Base-by-base conservation (phyloP, 1,140 invertebrate species). In the Drosophila setifemur region DNA sequence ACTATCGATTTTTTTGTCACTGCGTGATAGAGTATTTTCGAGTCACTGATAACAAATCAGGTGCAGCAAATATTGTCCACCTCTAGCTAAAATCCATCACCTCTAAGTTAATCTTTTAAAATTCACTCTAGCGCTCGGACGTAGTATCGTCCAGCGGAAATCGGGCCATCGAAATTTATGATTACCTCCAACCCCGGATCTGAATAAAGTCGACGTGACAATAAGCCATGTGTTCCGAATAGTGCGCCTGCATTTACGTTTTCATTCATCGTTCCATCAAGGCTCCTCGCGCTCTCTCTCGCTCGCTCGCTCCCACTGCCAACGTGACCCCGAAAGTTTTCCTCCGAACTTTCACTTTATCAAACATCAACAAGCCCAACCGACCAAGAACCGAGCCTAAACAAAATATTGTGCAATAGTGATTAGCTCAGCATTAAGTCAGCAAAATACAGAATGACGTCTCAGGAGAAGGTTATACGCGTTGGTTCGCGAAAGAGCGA, bases 401-500 rank as follows among this genome's bases (percentile, higher is more conserved):
- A 48, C 28, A 49, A 33, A 39, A 66, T 60, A 79, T 83, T 83
- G 79, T 83, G 79, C 74, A 85, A 83, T 79, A 78, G 21, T 64
- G 12, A 40, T 64, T 60, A 48, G 6, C 47, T 31, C 58, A 55
- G 21, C 16, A 11, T 69, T 49, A 43, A 73, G 31, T 37, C 49
- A 39, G 45, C 35, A 39, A 33, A 54, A 85, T 85, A 43, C 35
- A 39, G 28, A 54, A 85, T 85, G 82, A 69, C 72, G 12, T 45
- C 60, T 9, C 64, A 86, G 21, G 74, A 81, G 45, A 88, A 87
- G 71, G 73, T 93, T 85, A 93, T 94, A 45, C 88, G 90, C 64
- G 93, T 94, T 54, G 94, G 94, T 5, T 94, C 94, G 39, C 91
- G 94, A 49, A 94, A 94, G 91, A 94, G 94, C 81, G 93, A 94